Evolutionary conservation across 2,888 invertebrate genomes (phyloP).

Genomic region (Eurytoma adleriae): DNA sequence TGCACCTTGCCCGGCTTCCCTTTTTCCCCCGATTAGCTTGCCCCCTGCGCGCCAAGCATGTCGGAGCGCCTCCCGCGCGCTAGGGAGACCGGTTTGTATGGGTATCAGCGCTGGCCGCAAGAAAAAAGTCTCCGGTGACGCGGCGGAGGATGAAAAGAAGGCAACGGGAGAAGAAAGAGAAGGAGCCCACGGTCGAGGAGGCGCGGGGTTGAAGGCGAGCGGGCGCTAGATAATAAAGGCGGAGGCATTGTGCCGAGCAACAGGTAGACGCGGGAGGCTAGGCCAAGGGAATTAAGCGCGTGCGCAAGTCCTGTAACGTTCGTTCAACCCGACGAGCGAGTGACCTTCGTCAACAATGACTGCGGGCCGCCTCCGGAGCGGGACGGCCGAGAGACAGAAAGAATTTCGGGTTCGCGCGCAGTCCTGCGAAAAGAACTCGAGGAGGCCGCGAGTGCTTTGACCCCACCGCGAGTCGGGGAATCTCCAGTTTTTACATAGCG

Average conservation of each 20-base stretch:
- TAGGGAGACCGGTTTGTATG: conserved; percentile 4
- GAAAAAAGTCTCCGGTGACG: no score
- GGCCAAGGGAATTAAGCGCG: conserved; percentile 49
- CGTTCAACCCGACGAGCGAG: conserved; percentile 51
- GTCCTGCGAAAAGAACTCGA: neutral
- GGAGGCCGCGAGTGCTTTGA: conserved; percentile 14
- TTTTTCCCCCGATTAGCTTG: neutral
- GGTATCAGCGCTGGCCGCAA: no score
- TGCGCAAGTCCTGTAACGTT: conserved; percentile 51
- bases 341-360: conserved; percentile 53
- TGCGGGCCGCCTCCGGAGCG: neutral
- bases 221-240: no score
- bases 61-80: neutral
- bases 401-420: neutral
- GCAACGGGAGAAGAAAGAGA: neutral
- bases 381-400: neutral
- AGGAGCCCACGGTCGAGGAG: neutral
- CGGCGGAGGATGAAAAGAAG: no score
- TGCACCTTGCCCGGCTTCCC: neutral
- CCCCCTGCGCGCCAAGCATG: neutral
- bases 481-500: neutral
- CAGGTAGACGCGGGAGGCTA: conserved; percentile 56
- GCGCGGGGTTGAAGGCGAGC: neutral
- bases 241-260: conserved; percentile 24
- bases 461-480: neutral